These are phyloP conservation scores for Urocyon cinereoargenteus DNA, from an alignment of 2,797 vertebrate species.

Conservation along the genomic window DNA sequence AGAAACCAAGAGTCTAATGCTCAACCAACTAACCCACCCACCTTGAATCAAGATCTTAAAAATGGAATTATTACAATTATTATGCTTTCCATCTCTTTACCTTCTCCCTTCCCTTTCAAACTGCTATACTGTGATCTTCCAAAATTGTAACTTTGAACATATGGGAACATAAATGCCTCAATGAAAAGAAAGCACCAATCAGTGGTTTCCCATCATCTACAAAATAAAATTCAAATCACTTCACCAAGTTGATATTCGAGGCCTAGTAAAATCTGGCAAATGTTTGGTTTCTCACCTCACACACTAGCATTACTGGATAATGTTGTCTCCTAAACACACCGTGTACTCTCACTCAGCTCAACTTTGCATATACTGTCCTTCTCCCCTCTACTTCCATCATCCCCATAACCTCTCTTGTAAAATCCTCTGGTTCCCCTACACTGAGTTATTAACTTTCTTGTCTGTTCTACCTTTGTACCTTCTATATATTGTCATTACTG, in stretches of 20 bases:
- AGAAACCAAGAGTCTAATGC: background rate
- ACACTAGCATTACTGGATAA: background rate
- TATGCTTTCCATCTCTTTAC: background rate
- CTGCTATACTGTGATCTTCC: conserved; percentile 2
- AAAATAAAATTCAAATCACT: background rate
- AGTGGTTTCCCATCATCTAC: conserved; percentile 15
- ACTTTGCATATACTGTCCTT: background rate
- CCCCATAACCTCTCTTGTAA: background rate
- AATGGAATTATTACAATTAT: background rate
- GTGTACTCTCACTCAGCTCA: background rate
- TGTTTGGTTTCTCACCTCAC: background rate
- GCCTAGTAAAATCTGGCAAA: background rate
- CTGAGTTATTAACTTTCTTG: background rate
- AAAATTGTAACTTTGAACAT: background rate
- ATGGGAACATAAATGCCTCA: background rate
- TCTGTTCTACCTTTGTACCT: background rate
- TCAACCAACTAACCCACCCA: background rate
- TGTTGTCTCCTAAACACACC: background rate
- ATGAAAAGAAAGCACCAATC: background rate
- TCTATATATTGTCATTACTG: background rate
- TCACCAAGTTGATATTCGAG: background rate
- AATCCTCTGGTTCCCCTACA: background rate
- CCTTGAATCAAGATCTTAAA: background rate
- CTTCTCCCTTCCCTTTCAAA: background rate
- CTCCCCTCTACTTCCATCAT: background rate